These are phyloP conservation scores for Malurus cyaneus DNA, from an alignment of 2,113 vertebrate genomes.

Conservation along the genomic window DNA sequence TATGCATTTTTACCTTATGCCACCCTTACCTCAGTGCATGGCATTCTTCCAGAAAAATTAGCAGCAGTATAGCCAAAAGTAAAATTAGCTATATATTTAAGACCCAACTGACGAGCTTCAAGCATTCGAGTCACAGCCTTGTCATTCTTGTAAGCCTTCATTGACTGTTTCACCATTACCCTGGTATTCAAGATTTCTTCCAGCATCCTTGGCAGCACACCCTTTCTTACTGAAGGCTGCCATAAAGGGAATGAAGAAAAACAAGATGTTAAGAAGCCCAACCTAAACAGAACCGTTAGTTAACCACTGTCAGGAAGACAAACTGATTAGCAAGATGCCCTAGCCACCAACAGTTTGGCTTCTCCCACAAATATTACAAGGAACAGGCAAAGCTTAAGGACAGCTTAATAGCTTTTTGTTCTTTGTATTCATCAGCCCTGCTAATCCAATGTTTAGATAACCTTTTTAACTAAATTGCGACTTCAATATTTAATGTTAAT, in stretches of 20 bases:
- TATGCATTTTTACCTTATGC: not conserved
- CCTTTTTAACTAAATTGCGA: not conserved
- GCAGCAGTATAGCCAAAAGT: constrained; percentile 94
- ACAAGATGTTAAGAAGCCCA: not conserved
- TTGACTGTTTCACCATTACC: constrained; percentile 95
- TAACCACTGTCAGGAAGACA: not conserved
- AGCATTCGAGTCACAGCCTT: constrained; percentile 88
- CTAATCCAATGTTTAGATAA: not conserved
- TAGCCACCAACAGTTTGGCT: not conserved
- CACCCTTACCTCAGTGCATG: constrained; percentile 86
- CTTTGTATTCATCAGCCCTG: not conserved
- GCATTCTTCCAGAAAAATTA: constrained; percentile 96
- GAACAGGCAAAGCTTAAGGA: not conserved
- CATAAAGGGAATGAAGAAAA: not conserved
- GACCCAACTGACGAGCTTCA: constrained; percentile 92
- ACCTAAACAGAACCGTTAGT: not conserved
- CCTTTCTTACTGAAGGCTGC: constrained; percentile 91
- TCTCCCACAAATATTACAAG: not conserved
- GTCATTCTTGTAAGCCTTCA: constrained; percentile 91
- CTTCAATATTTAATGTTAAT: not conserved
- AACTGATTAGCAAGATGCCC: not conserved
- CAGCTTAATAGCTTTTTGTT: not conserved
- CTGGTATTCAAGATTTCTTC: constrained; percentile 94
- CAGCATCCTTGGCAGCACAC: constrained; percentile 92
- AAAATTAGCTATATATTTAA: constrained; percentile 96